Evolutionary conservation across 1,140 invertebrate species (phyloP), one percentile per base, ranked within the genome.

Genomic region (Steinernema khuongi): DNA sequence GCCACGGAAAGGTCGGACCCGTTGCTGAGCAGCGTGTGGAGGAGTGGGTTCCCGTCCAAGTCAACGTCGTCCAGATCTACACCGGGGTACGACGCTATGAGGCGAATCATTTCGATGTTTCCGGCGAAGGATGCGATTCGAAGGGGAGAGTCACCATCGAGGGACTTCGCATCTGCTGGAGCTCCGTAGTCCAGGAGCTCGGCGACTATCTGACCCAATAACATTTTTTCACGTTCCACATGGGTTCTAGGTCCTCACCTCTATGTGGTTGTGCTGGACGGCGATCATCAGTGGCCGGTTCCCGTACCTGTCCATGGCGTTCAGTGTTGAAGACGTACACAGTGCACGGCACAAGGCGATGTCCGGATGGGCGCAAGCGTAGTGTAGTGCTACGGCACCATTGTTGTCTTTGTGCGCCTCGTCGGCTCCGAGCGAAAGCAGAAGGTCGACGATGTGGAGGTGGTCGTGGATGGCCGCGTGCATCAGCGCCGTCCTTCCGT

Each of bases 371-470:
- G 70, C 60, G 11, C 72, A 74, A 28, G 76, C 76, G 41, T 77
- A 77, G 31, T 77, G 76, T 7, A 77, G 33, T n/a, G 76, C 76
- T 33, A 76, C 70, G 32, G 76, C 76, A 26, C 76, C 76, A 66
- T 77, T 74, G 41, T 77, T 77, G 67, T 77, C 76, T 60, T 77
- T 77, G 33, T 77, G 76, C 31, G 67, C 76, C 36, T 77, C 76
- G 70, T 77, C 76, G 18, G 76, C 77, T 36, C 76, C 76, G 22
- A 77, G 14, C n/a, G 41, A 41, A 17, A 79, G 36, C 30, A 77
- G 74, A n/a, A 74, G 71, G n/a, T 77, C 74, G n/a, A 77, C 76
- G 2, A 76, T 70, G 17, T 71, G 30, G 32, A 78, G 30, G 26
- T 77, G 76, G n/a, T 71, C 73, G 44, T 71, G 43, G 22, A 71